These are phyloP conservation scores for Todiramphus chloris DNA, from an alignment of 2,113 vertebrate species.

Conservation along the genomic window DNA sequence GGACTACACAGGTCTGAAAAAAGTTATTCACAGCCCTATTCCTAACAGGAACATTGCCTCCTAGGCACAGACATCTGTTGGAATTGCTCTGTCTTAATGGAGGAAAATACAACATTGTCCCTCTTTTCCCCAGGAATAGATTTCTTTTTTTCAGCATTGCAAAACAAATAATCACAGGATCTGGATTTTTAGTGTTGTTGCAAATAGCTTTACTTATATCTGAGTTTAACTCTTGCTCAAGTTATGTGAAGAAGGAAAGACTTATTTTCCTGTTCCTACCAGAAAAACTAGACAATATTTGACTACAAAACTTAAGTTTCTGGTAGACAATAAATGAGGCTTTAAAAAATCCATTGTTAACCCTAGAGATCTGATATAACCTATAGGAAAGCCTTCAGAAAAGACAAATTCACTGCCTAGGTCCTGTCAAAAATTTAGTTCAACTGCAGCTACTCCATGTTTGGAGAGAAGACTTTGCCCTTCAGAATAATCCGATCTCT, in stretches of 20 bases:
- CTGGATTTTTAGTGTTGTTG: neutral
- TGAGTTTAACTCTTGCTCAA: neutral
- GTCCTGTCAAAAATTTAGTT: neutral
- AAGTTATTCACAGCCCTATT: neutral
- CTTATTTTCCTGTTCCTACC: neutral
- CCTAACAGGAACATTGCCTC: neutral
- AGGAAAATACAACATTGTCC: neutral
- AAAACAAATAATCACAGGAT: neutral
- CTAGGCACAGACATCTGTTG: neutral
- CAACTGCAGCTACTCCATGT: neutral
- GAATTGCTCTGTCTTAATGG: neutral
- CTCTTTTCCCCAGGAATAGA: neutral
- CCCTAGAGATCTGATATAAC: neutral
- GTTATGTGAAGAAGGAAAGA: neutral
- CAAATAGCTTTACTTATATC: neutral
- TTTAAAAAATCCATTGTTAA: neutral
- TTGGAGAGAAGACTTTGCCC: neutral
- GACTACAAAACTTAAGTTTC: neutral
- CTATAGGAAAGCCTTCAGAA: neutral
- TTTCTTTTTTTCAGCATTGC: neutral
- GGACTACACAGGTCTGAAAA: neutral
- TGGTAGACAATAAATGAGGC: neutral
- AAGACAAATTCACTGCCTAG: neutral
- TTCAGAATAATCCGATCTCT: neutral
- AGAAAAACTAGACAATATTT: neutral